Evolutionary conservation across 2,113 vertebrate species (phyloP).

Genomic region (Vulpes vulpes): DNA sequence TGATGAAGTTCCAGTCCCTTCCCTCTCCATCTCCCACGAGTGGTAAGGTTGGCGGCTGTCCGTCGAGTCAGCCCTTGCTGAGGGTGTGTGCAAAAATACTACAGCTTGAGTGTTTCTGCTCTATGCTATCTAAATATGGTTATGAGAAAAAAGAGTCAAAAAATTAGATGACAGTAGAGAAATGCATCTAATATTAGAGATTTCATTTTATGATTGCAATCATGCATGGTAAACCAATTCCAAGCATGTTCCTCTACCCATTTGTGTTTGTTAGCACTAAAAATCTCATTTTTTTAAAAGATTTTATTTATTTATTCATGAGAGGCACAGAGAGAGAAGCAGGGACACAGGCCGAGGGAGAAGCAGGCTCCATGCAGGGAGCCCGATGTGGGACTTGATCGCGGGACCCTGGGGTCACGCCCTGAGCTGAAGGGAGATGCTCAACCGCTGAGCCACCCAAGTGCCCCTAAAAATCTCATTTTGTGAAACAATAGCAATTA

Average conservation of each 20-base stretch:
- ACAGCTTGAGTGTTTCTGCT: neutral
- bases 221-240: neutral
- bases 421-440: no score
- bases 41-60: neutral
- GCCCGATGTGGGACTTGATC: no score
- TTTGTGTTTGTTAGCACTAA: neutral
- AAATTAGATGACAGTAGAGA: neutral
- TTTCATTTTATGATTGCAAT: neutral
- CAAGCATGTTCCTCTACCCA: neutral
- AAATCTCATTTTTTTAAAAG: neutral
- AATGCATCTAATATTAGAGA: neutral
- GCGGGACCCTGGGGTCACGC: no score
- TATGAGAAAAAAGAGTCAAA: neutral
- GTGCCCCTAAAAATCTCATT: neutral
- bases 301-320: no score
- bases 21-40: neutral
- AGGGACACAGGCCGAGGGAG: no score
- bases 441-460: no score
- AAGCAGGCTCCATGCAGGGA: no score
- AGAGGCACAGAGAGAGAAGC: no score
- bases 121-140: neutral
- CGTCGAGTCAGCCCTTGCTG: neutral
- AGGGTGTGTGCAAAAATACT: neutral
- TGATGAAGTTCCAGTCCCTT: neutral
- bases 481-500: neutral